Percentiles rank a stretch among this genome's conserved stretches.
Conservation (phyloP, 2,888 invertebrate genomes). For the Sinelater perroti region DNA sequence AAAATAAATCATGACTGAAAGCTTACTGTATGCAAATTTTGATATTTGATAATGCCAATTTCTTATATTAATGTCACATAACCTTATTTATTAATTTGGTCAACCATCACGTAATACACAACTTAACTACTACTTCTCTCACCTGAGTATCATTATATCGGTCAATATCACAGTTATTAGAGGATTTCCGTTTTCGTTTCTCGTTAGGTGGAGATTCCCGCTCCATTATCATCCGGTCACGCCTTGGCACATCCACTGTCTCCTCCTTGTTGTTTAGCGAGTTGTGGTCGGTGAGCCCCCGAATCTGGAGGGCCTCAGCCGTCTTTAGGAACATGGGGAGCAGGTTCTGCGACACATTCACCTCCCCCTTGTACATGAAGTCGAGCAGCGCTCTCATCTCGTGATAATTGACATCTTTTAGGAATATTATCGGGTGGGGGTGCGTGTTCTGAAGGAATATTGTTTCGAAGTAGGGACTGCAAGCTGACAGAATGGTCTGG, state of each 20-base stretch:
- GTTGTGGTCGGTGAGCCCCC: constrained; percentile 89
- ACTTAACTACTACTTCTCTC: too few species aligned
- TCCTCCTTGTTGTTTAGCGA: constrained; percentile 63
- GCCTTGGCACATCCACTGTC: constrained; percentile 50
- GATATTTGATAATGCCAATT: too few species aligned
- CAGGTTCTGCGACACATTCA: constrained; percentile 89
- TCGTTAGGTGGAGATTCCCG: constrained; percentile 62
- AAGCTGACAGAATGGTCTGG: constrained; percentile 91
- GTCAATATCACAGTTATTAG: constrained; percentile 75
- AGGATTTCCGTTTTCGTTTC: constrained; percentile 72
- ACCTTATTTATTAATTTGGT: too few species aligned
- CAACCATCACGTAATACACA: too few species aligned
- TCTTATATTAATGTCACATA: too few species aligned
- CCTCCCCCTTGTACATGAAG: constrained; percentile 88
- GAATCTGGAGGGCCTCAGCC: constrained; percentile 88
- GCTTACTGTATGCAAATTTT: too few species aligned
- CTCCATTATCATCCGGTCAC: constrained; percentile 45
- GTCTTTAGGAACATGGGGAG: constrained; percentile 91
- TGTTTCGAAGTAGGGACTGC: constrained; percentile 93
- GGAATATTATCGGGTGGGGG: constrained; percentile 91
- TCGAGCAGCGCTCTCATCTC: constrained; percentile 90
- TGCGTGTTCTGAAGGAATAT: constrained; percentile 89
- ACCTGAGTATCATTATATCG: constrained; percentile 76
- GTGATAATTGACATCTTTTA: constrained; percentile 89
- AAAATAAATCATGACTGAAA: too few species aligned